phyloP scores from a whole-genome alignment of 2,888 invertebrate genomes.

The Sinopyrophorus schimmeli region DNA sequence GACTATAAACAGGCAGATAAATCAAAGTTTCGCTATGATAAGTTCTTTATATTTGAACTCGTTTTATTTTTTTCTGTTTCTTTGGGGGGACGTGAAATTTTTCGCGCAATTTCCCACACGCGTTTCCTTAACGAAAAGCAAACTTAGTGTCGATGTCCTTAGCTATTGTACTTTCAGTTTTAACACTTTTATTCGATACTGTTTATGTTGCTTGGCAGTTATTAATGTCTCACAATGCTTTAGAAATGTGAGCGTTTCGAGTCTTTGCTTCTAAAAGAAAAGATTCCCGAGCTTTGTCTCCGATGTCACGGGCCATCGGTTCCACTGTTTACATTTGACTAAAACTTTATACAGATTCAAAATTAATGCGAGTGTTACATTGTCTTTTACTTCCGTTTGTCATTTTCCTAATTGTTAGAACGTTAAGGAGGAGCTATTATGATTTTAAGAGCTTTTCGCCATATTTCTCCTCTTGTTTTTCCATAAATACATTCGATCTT shows the following conservation, averaged over 20 bases:
- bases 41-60: constrained; percentile 44
- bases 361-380: constrained; percentile 31
- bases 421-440: constrained; percentile 32
- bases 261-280: constrained; percentile 27
- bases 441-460: constrained; percentile 21
- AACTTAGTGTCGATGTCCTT: constrained; percentile 31
- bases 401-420: constrained; percentile 32
- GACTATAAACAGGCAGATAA: constrained; percentile 38
- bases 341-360: constrained; percentile 33
- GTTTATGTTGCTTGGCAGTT: constrained; percentile 36
- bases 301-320: constrained; percentile 35
- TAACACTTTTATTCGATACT: constrained; percentile 35
- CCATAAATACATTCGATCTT: too few relatives aligned
- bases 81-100: constrained; percentile 32
- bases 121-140: constrained; percentile 27
- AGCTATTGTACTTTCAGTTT: constrained; percentile 32
- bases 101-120: constrained; percentile 32
- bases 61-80: constrained; percentile 38
- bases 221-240: constrained; percentile 33
- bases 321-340: constrained; percentile 33
- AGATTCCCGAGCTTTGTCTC: constrained; percentile 33
- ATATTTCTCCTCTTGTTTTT: too few relatives aligned
- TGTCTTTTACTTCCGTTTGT: constrained; percentile 31
- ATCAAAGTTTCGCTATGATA: constrained; percentile 45
- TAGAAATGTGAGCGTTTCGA: constrained; percentile 34